Evolutionary conservation across 1,140 invertebrate species (phyloP), one percentile per base, ranked within the genome.

Genomic region (Drosophila persimilis): DNA sequence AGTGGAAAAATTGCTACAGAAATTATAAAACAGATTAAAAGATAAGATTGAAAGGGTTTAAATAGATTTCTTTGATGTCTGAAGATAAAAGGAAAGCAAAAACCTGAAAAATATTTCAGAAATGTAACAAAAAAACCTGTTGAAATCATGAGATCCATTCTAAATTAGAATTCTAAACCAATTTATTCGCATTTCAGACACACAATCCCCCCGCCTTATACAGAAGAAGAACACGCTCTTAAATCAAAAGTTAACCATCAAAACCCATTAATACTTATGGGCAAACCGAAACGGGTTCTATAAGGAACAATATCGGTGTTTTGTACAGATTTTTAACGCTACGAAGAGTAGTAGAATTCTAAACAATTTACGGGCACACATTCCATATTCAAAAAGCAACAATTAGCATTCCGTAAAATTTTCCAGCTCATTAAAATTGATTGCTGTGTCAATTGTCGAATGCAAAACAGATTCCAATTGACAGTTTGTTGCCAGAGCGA

Each of bases 341-440:
- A 8, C 15, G 1, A 20, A 24, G 52, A 39, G 3, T 17, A 20
- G 11, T 39, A 62, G 6, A 15, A 7, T n/a, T 62, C 2, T n/a
- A n/a, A 26, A 48, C 17, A n/a, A 39, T 24, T 35, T 22, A 8
- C 4, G 5, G 11, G 9, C 9, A 22, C 24, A 45, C 1, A 57
- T 20, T 29, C 62, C 62, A 24, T 26, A 15, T 63, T 59, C 48
- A 35, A 53, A 11, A 15, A 53, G 13, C 35, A 50, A 44, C 17
- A 64, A 81, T 81, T 55, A 48, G 45, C 29, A 64, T 58, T 41
- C 1, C n/a, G 11, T 4, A 39, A 31, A 69, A 80, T 67, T 64
- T 59, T 61, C 29, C 53, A 65, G 60, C 71, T 62, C 65, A 53
- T 80, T 75, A 75, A 77, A 58, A 61, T 54, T 52, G 46, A 76